Evolutionary conservation across 2,113 vertebrate species (phyloP).

Genomic region (Pangasianodon hypophthalmus): DNA sequence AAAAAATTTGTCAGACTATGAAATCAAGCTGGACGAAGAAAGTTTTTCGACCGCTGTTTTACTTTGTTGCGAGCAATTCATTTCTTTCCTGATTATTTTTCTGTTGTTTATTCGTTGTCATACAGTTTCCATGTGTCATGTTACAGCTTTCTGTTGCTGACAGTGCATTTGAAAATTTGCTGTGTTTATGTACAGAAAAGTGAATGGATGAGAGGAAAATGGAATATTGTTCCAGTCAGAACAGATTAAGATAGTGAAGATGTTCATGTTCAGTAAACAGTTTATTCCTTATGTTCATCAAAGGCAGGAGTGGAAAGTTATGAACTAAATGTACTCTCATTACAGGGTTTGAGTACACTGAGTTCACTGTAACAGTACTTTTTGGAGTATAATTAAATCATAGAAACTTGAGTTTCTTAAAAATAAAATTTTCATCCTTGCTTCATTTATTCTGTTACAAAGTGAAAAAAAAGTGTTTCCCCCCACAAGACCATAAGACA

Average conservation of each 20-base stretch:
- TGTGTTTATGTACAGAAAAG: not conserved
- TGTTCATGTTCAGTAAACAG: slow-evolving; percentile 10
- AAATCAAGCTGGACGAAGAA: slow-evolving; percentile 16
- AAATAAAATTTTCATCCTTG: not conserved
- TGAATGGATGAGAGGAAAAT: not conserved
- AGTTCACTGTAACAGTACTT: too few species aligned
- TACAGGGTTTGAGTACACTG: not conserved
- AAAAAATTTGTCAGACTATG: slow-evolving; percentile 19
- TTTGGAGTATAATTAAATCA: too few species aligned
- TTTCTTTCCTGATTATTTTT: not conserved
- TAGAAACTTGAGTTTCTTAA: too few species aligned
- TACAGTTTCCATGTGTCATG: not conserved
- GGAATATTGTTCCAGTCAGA: not conserved
- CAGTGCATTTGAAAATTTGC: not conserved
- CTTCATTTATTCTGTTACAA: not conserved
- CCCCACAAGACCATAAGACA: too few species aligned
- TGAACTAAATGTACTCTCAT: not conserved
- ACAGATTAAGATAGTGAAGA: not conserved
- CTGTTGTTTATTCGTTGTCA: not conserved
- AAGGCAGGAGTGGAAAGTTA: not conserved
- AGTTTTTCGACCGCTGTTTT: not conserved
- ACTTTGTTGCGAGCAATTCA: not conserved
- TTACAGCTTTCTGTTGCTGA: not conserved
- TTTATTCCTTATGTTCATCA: slow-evolving; percentile 35
- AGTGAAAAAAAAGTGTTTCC: too few species aligned